Evolutionary conservation across 2,113 vertebrate genomes (phyloP).

Genomic region (Lipotes vexillifer): DNA sequence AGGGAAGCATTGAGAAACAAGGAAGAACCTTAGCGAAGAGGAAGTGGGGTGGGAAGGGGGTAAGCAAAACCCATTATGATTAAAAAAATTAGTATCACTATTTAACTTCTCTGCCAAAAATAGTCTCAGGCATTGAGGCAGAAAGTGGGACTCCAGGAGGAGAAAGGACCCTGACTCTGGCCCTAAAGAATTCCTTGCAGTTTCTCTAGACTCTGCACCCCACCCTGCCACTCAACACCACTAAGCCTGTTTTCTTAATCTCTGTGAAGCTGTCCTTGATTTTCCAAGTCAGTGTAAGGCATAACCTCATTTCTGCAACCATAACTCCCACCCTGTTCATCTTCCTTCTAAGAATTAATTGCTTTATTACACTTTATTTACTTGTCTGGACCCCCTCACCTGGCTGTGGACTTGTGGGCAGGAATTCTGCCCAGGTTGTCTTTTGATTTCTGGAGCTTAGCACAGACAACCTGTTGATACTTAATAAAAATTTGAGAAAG

Average conservation of each 20-base stretch:
- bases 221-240: not conserved
- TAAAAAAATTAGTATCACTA: not conserved
- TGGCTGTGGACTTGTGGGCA: not conserved
- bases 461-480: not conserved
- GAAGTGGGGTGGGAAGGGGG: not conserved
- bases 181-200: not conserved
- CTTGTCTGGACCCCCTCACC: not conserved
- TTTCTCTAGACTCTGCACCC: not conserved
- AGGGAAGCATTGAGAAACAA: not conserved
- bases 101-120: not conserved
- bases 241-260: not conserved
- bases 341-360: not conserved
- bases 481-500: not conserved
- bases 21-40: not conserved
- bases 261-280: not conserved
- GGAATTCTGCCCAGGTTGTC: not conserved
- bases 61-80: not conserved
- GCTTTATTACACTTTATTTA: not conserved
- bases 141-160: not conserved
- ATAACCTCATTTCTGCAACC: not conserved
- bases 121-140: not conserved
- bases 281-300: not conserved
- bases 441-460: not conserved
- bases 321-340: not conserved
- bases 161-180: not conserved